These are phyloP conservation scores for Sinopyrophorus schimmeli DNA, from an alignment of 2,888 invertebrate genomes.

Conservation along the genomic window DNA sequence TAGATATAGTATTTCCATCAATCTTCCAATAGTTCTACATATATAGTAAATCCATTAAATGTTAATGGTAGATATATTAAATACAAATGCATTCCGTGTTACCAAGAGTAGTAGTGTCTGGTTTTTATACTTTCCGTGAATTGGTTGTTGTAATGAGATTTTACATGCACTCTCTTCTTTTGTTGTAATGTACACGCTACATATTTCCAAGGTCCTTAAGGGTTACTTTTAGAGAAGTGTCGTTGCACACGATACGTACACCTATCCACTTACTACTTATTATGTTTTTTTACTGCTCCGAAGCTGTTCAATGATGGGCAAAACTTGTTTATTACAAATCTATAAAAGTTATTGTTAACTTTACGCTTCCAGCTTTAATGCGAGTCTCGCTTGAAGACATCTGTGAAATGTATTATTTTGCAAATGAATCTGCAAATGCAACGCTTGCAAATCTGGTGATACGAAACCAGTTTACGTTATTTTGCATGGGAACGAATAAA, in stretches of 20 bases:
- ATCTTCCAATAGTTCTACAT: too few species aligned
- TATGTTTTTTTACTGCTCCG: constrained; percentile 3
- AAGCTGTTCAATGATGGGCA: constrained; percentile 1
- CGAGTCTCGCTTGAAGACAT: constrained; percentile 17
- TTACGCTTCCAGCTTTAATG: constrained; percentile 3
- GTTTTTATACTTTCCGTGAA: constrained; percentile 4
- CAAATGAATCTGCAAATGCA: constrained; percentile 24
- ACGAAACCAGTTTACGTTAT: constrained; percentile 20
- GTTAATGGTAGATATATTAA: too few species aligned
- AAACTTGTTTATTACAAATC: constrained; percentile 15
- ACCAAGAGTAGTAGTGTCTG: not conserved
- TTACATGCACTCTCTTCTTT: constrained; percentile 1
- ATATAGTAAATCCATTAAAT: too few species aligned
- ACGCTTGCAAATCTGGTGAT: constrained; percentile 18
- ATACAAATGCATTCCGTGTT: not conserved
- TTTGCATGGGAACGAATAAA: constrained; percentile 15
- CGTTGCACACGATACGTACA: not conserved
- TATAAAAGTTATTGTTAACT: constrained; percentile 1
- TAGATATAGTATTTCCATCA: too few species aligned
- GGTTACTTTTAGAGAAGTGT: constrained; percentile 5
- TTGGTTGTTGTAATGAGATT: not conserved
- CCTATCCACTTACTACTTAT: too few species aligned
- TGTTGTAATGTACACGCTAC: not conserved
- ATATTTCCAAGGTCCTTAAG: constrained; percentile 9
- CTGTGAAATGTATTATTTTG: constrained; percentile 32